A percentile compares a stretch with the other conserved stretches of the same genome.
Conservation (phyloP, 2,113 vertebrate species). For the Craseonycteris thonglongyai region DNA sequence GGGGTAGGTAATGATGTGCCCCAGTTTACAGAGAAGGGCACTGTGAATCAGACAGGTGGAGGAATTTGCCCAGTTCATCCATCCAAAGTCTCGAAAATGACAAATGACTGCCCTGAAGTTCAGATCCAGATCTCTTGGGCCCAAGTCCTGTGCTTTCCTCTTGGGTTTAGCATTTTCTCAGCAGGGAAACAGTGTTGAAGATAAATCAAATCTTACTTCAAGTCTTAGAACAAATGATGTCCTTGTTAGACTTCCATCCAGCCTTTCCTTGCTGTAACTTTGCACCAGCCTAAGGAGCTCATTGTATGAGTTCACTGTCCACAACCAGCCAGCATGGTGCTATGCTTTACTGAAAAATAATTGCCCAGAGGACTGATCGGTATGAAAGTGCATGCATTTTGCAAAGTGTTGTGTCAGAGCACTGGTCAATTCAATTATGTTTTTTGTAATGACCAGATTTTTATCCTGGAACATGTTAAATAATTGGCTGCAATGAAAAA, state of each 20-base stretch:
- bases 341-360: background rate
- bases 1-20: background rate
- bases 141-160: background rate
- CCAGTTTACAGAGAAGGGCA: background rate
- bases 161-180: background rate
- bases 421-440: background rate
- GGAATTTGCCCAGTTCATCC: background rate
- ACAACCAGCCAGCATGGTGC: background rate
- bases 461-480: conserved; percentile 32
- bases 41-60: background rate
- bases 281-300: background rate
- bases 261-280: background rate
- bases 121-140: background rate
- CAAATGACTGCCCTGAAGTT: background rate
- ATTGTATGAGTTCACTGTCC: background rate
- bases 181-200: background rate
- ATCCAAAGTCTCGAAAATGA: background rate
- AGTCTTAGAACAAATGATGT: background rate
- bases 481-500: conserved; percentile 55
- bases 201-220: background rate
- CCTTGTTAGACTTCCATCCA: background rate
- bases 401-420: background rate
- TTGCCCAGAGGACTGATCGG: background rate
- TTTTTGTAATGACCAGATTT: conserved; percentile 53
- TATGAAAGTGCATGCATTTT: background rate